Base-by-base conservation (phyloP, 64 coral and sea anemone genomes). In the Astreopora myriophthalma region DNA sequence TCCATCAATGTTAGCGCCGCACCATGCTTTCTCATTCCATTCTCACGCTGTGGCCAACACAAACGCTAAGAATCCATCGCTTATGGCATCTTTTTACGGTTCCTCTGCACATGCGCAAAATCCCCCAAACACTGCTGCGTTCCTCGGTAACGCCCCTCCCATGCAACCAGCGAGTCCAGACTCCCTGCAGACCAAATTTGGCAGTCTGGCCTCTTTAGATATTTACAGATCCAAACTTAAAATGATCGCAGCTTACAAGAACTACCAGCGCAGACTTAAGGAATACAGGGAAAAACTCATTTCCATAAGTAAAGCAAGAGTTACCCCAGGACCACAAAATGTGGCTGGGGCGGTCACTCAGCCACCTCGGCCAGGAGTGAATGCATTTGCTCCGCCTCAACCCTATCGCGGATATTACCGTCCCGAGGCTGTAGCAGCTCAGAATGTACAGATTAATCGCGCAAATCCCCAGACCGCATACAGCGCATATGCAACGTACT, bases 181-280 rank as follows among this genome's bases (percentile, higher is more conserved):
- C 91, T 87, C 95, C 28, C 38, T 93, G 5, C 83, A 87, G 64
- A 31, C 67, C 11, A 93, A 87, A 58, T 97, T 97, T 94, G 95
- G 95, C 0, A 97, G 85, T 25, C n/a, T 97, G 69, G 71, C 90
- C 0, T 92, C 95, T 3, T 71, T 97, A 8, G 91, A 93, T 22
- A 84, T 97, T 22, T 94, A 89, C 29, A 83, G 92, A 66, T 61
- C 95, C 7, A 97, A 97, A 34, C 81, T 97, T 5, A 94, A 97
- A 87, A 97, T 97, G 95, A 73, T 97, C 24, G 95, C 95, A n/a
- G 95, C 95, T 12, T 97, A 97, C 30, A 97, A 97, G 38, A 97
- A 97, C 60, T 97, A 92, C 80, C 95, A 97, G 73, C 85, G 85
- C 13, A 52, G 95, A 65, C 77, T 97, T 0, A 86, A 92, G 49